A percentile compares a stretch with the other conserved stretches of the same genome.
These are phyloP conservation scores for Cryptus viduatorius DNA, from an alignment of 2,888 invertebrate genomes.

Conservation along the genomic window DNA sequence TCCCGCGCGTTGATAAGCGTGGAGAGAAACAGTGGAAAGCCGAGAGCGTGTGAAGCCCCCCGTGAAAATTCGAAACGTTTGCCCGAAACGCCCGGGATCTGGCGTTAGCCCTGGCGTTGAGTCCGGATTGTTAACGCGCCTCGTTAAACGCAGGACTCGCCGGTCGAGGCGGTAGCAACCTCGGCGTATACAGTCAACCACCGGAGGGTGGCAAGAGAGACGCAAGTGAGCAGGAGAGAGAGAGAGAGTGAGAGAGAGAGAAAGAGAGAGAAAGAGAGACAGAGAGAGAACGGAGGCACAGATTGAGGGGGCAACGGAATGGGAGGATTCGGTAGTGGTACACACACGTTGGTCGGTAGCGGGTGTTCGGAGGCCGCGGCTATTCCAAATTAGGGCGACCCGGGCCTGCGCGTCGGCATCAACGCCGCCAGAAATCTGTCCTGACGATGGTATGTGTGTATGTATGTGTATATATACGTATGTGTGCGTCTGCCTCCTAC, in stretches of 20 bases:
- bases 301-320: slow-evolving; percentile 49
- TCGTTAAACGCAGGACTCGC: slow-evolving; percentile 70
- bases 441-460: slow-evolving; percentile 15
- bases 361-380: slow-evolving; percentile 44
- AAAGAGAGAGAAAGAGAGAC: no score
- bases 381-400: slow-evolving; percentile 73
- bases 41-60: background rate
- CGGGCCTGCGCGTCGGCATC: slow-evolving; percentile 70
- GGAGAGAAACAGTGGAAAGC: background rate
- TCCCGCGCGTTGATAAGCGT: background rate
- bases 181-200: slow-evolving; percentile 9
- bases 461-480: slow-evolving; percentile 53
- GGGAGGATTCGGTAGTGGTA: slow-evolving; percentile 36
- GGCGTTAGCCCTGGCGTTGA: slow-evolving; percentile 57
- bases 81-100: slow-evolving; percentile 33
- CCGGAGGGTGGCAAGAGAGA: slow-evolving; percentile 10
- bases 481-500: slow-evolving; percentile 57
- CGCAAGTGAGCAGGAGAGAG: background rate
- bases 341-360: slow-evolving; percentile 30
- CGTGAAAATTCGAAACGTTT: slow-evolving; percentile 38
- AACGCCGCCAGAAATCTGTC: slow-evolving; percentile 71
- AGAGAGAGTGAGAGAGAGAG: slow-evolving; percentile 3
- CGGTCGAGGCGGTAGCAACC: slow-evolving; percentile 32
- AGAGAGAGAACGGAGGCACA: slow-evolving; percentile 32
- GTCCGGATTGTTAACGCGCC: slow-evolving; percentile 70